Percentiles rank a stretch among this genome's conserved stretches.
phyloP scores from a whole-genome alignment of 2,888 invertebrate species.

The Brachypalpus laphriformis region DNA sequence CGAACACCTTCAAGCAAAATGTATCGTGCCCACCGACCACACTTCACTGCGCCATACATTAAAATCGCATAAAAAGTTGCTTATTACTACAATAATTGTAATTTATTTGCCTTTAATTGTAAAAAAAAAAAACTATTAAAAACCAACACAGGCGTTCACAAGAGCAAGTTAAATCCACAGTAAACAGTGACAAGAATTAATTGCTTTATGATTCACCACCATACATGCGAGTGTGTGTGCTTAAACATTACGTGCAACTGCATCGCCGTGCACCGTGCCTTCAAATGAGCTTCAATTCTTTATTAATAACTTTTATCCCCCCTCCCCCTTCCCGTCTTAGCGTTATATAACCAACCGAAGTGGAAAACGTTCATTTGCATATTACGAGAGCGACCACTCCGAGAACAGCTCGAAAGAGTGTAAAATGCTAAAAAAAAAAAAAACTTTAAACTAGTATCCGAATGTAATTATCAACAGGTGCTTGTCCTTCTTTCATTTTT shows the following conservation, averaged over 20 bases:
- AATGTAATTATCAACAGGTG: constrained; percentile 70
- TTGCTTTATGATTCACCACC: constrained; percentile 63
- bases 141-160: constrained; percentile 10
- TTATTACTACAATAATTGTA: constrained; percentile 40
- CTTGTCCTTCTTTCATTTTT: constrained; percentile 50
- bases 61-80: constrained; percentile 37
- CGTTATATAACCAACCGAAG: constrained; percentile 61
- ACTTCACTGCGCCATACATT: constrained; percentile 44
- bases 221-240: background rate
- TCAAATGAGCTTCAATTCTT: constrained; percentile 39
- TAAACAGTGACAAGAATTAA: constrained; percentile 66
- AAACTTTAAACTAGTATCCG: constrained; percentile 32
- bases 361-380: constrained; percentile 60
- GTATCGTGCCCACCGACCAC: constrained; percentile 37
- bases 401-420: constrained; percentile 29
- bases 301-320: constrained; percentile 57
- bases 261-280: background rate
- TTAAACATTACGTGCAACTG: constrained; percentile 31
- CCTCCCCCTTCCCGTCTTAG: background rate
- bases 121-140: background rate
- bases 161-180: constrained; percentile 18
- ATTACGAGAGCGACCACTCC: constrained; percentile 25
- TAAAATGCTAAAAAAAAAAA: background rate
- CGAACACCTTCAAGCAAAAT: background rate
- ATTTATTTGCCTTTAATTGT: constrained; percentile 34